phyloP scores from a whole-genome alignment of 2,888 invertebrate genomes.

The Candidula unifasciata region DNA sequence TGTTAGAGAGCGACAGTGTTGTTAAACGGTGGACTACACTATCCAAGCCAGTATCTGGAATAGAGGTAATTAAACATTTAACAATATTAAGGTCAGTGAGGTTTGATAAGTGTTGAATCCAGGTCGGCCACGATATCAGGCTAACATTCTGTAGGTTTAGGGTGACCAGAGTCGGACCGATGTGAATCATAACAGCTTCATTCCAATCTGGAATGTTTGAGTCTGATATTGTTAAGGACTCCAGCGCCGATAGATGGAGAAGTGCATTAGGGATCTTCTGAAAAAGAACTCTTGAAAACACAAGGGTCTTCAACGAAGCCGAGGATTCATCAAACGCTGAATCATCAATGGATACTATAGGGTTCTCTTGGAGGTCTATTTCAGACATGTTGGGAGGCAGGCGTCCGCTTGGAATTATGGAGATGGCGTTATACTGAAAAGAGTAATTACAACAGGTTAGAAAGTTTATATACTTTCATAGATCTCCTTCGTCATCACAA shows the following conservation, averaged over 20 bases:
- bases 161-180: neutral
- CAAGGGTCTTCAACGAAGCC: neutral
- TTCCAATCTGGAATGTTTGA: constrained; percentile 6
- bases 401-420: neutral
- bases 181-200: neutral
- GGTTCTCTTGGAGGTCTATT: neutral
- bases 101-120: neutral
- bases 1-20: neutral
- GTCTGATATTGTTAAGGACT: neutral
- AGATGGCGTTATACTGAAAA: neutral
- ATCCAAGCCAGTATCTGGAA: neutral
- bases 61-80: neutral
- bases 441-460: no score
- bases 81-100: neutral
- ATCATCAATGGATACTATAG: neutral
- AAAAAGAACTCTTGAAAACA: neutral
- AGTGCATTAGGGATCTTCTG: neutral
- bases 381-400: neutral
- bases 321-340: neutral
- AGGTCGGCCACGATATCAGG: constrained; percentile 6
- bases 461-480: neutral
- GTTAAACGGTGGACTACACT: neutral
- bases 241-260: neutral
- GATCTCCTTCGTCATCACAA: no score
- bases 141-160: neutral